Evolutionary conservation across 2,888 invertebrate species (phyloP).

Genomic region (Xylocampa areola): DNA sequence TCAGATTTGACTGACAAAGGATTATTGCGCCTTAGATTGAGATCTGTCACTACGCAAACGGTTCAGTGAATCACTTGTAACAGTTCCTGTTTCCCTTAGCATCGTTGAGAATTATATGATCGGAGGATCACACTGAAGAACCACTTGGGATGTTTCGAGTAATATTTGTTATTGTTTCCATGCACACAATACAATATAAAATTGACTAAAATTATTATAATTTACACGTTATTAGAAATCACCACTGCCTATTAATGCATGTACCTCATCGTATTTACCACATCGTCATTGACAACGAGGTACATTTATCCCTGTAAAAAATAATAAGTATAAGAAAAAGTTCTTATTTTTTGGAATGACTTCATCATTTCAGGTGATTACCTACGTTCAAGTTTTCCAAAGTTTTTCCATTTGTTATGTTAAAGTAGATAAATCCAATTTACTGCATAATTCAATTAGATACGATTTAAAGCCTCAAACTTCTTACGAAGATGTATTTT

Average conservation of each 20-base stretch:
- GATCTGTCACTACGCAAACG: slow-evolving; percentile 15
- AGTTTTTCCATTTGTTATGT: slow-evolving; percentile 46
- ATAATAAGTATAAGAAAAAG: too few relatives aligned
- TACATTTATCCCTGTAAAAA: slow-evolving; percentile 15
- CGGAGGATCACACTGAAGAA: too few relatives aligned
- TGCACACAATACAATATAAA: too few relatives aligned
- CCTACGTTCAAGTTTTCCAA: slow-evolving; percentile 34
- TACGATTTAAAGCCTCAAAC: slow-evolving; percentile 41
- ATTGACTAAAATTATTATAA: too few relatives aligned
- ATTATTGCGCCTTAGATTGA: slow-evolving; percentile 40
- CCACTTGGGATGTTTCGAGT: too few relatives aligned
- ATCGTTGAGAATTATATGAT: too few relatives aligned
- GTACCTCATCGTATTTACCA: too few relatives aligned
- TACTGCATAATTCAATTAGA: slow-evolving; percentile 49
- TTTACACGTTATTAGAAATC: too few relatives aligned
- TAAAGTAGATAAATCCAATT: slow-evolving; percentile 46
- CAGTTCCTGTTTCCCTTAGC: background rate
- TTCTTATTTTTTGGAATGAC: slow-evolving; percentile 20
- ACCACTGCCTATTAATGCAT: too few relatives aligned
- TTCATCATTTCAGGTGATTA: slow-evolving; percentile 30
- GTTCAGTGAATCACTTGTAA: background rate
- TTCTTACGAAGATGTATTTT: slow-evolving; percentile 42
- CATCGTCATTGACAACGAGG: too few relatives aligned
- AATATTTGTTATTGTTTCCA: too few relatives aligned
- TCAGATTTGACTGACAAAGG: slow-evolving; percentile 57